Base-by-base conservation (phyloP, 2,888 invertebrate species). In the Spicauda simplicius region DNA sequence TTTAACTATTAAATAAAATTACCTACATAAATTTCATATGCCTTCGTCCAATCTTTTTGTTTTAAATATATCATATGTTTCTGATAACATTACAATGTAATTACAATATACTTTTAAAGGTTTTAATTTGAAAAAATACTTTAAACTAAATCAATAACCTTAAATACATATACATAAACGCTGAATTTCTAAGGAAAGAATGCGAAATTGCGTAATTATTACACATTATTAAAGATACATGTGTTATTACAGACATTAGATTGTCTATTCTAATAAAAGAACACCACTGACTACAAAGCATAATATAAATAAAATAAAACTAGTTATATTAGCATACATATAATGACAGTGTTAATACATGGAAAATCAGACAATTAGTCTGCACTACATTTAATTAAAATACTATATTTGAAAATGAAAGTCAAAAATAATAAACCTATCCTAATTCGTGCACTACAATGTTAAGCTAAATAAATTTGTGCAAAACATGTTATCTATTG, bases 1-100 rank as follows among this genome's bases (percentile, higher is more conserved):
- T 18, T 60, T 52, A 52, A 60, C 50, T 33, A 50, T 52, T 0
- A 16, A 16, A 48, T 48, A 16, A 60, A 60, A 48, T 48, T 50
- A 52, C 30, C 52, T 52, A 60, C 30, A 52, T 12, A 60, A 48
- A 14, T 48, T 14, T 48, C n/a, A 10, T 58, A 14, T 48, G 41
- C 41, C 41, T 41, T 41, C 14, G 14, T 41, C 14, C 12, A 41
- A 41, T 41, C 12, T 41, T 41, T 41, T 14, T 41, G 14, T 41
- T 41, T 41, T 41, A 41, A 41, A 2, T 8, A 37, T 37, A 37
- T 41, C 1, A 41, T 41, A 41, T 41, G 14, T 41, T 41, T 14
- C 10, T 41, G 14, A 41, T 41, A 12, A 41, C 12, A 41, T 14
- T 1, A 14, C 14, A 41, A 6, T 4, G 3, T 14, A 41, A 41